These are phyloP conservation scores for Danaus chrysippus DNA, from an alignment of 2,888 invertebrate genomes.

Conservation along the genomic window DNA sequence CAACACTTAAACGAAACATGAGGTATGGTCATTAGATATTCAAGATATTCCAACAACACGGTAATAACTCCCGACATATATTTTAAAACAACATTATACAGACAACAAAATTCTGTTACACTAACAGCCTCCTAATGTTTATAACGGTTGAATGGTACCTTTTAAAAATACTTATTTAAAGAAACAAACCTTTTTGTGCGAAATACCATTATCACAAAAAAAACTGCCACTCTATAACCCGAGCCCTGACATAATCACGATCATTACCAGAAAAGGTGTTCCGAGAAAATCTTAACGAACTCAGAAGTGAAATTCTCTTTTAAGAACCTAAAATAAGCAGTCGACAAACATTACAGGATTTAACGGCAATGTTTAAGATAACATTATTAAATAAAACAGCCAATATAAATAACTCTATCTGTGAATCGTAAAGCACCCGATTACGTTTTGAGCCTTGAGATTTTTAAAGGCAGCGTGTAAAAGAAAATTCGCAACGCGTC, in stretches of 20 bases:
- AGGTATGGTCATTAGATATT: conserved; percentile 17
- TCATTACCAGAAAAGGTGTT: conserved; percentile 23
- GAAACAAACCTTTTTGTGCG: conserved; percentile 11
- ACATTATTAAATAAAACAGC: conserved; percentile 64
- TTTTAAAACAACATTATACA: conserved; percentile 15
- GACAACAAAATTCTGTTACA: conserved; percentile 12
- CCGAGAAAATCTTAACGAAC: conserved; percentile 20
- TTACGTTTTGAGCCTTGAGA: conserved; percentile 35
- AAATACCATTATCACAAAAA: conserved; percentile 19
- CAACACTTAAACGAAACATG: conserved; percentile 12
- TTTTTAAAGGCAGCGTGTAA: conserved; percentile 33
- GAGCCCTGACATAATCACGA: conserved; percentile 18
- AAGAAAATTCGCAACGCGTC: conserved; percentile 38
- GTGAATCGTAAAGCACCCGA: conserved; percentile 59
- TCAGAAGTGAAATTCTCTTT: conserved; percentile 17
- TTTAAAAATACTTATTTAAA: conserved; percentile 6
- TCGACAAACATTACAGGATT: conserved; percentile 59
- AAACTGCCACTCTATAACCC: conserved; percentile 18
- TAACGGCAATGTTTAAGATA: conserved; percentile 57
- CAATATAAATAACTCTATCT: conserved; percentile 62
- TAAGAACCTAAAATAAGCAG: conserved; percentile 41
- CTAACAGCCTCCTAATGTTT: conserved; percentile 17
- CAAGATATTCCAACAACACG: conserved; percentile 18
- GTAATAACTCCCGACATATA: conserved; percentile 12
- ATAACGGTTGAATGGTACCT: conserved; percentile 10